These are phyloP conservation scores for Maniola hyperantus DNA, from an alignment of 2,888 invertebrate genomes.

Conservation along the genomic window DNA sequence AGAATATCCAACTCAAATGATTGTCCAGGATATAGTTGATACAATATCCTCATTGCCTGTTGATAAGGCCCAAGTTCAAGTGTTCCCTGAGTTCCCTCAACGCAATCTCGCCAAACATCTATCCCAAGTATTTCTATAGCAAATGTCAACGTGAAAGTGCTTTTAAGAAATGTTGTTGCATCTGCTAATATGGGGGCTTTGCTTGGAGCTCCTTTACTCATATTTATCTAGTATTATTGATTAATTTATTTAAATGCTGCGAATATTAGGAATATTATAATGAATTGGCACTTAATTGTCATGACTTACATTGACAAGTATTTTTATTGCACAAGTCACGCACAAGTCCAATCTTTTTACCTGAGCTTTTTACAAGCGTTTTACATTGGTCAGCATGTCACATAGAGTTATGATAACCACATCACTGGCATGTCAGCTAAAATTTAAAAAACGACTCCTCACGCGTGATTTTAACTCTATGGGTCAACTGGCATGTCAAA, in stretches of 20 bases:
- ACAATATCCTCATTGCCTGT: conserved; percentile 63
- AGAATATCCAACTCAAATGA: conserved; percentile 61
- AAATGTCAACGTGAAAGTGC: conserved; percentile 64
- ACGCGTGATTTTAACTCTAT: too few species aligned
- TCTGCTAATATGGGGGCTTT: conserved; percentile 31
- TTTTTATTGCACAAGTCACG: too few species aligned
- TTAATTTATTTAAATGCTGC: not conserved
- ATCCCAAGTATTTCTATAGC: conserved; percentile 63
- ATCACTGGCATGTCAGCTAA: too few species aligned
- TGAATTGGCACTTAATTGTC: too few species aligned
- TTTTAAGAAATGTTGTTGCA: conserved; percentile 35
- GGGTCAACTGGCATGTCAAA: too few species aligned
- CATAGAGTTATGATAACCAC: too few species aligned
- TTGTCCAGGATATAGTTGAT: conserved; percentile 62
- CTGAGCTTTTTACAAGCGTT: too few species aligned
- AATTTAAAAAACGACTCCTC: too few species aligned
- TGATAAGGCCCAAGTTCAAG: conserved; percentile 56
- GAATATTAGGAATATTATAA: too few species aligned
- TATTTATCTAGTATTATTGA: conserved; percentile 5
- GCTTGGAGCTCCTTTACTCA: conserved; percentile 39
- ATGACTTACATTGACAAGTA: too few species aligned
- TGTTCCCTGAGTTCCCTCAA: conserved; percentile 63
- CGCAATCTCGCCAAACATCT: conserved; percentile 65
- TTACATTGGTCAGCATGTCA: too few species aligned
- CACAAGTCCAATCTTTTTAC: too few species aligned